Percentiles rank a stretch among this genome's conserved stretches.
These are phyloP conservation scores for Micromys minutus DNA, from an alignment of 2,113 vertebrate genomes.

Conservation along the genomic window DNA sequence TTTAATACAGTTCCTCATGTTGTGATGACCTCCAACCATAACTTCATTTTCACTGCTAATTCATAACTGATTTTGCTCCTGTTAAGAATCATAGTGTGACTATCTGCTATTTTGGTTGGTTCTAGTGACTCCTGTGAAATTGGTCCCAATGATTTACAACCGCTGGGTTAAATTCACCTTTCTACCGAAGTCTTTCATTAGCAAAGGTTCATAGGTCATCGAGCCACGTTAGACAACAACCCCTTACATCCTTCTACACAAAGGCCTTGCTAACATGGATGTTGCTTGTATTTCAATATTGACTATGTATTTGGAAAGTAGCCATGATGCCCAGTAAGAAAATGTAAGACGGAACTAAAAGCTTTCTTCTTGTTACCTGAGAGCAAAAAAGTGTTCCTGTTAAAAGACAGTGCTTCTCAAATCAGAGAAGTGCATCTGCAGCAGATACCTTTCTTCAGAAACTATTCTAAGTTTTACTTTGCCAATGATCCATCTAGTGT, in stretches of 20 bases:
- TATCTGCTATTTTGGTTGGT: not conserved
- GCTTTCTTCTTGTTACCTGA: constrained; percentile 25
- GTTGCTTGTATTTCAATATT: constrained; percentile 38
- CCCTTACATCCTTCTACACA: not conserved
- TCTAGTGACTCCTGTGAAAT: not conserved
- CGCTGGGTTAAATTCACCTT: constrained; percentile 28
- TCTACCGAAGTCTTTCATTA: not conserved
- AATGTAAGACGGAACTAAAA: not conserved
- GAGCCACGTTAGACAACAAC: constrained; percentile 11
- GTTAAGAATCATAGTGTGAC: not conserved
- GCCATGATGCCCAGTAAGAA: not conserved
- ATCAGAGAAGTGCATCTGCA: not conserved
- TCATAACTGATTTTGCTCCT: not conserved
- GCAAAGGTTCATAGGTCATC: not conserved
- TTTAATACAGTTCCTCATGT: not conserved
- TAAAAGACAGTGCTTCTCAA: not conserved
- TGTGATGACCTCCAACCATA: not conserved
- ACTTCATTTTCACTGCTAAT: not conserved
- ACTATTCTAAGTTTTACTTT: not conserved
- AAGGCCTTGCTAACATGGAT: constrained; percentile 35
- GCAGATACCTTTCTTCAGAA: not conserved
- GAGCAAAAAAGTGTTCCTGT: not conserved
- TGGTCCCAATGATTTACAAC: not conserved
- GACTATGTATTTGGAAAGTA: not conserved
- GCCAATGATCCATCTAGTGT: not conserved